Percentiles rank a stretch among this genome's conserved stretches.
phyloP scores from a whole-genome alignment of 1,140 invertebrate species.

The Drosophila nasuta region DNA sequence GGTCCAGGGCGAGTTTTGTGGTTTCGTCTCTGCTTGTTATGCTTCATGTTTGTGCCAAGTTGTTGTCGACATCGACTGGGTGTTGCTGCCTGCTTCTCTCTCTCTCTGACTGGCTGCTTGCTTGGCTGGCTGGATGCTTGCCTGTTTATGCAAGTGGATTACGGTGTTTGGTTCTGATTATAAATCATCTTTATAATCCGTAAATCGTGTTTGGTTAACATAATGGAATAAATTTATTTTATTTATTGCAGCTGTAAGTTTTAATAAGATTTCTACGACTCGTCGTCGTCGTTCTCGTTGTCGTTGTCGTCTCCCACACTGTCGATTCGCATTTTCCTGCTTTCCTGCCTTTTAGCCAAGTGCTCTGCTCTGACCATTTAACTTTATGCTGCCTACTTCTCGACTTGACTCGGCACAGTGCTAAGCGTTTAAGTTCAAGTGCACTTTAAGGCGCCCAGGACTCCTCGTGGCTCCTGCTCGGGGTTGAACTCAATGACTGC shows the following conservation, averaged over 20 bases:
- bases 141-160: conserved; percentile 82
- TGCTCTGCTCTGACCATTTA: conserved; percentile 38
- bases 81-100: conserved; percentile 16
- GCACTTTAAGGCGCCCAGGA: conserved; percentile 63
- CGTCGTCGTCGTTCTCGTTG: neutral
- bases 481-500: neutral
- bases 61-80: conserved; percentile 52
- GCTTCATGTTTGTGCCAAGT: conserved; percentile 78
- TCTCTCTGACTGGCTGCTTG: too few species aligned
- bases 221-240: conserved; percentile 84
- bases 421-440: conserved; percentile 67
- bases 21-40: conserved; percentile 72
- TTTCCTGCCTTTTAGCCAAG: conserved; percentile 1
- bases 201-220: conserved; percentile 84
- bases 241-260: conserved; percentile 83
- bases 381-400: conserved; percentile 38
- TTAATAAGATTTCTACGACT: conserved; percentile 81
- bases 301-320: too few species aligned
- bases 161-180: conserved; percentile 83
- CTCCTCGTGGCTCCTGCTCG: conserved; percentile 4
- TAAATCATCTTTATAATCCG: conserved; percentile 84
- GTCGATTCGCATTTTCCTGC: neutral
- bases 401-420: conserved; percentile 1
- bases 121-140: conserved; percentile 12
- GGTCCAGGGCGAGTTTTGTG: conserved; percentile 43